phyloP scores from a whole-genome alignment of 2,888 invertebrate species.

The Caenorhabditis sp. region DNA sequence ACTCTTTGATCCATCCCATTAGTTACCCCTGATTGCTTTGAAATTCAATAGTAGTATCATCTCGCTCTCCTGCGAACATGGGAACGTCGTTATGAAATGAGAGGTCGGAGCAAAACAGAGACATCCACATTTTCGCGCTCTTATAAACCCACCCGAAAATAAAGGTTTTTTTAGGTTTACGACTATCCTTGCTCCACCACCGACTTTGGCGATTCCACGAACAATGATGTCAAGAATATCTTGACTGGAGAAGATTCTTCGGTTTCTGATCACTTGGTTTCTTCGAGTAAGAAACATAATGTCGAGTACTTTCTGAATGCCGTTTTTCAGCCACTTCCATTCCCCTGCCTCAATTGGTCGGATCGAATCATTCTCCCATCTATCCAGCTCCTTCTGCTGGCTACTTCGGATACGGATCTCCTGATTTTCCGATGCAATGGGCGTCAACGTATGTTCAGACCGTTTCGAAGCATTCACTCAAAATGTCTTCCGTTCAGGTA shows the following conservation, averaged over 20 bases:
- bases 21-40: neutral
- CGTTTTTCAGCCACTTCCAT: constrained; percentile 26
- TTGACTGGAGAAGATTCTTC: constrained; percentile 3
- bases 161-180: constrained; percentile 18
- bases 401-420: constrained; percentile 46
- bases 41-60: constrained; percentile 6
- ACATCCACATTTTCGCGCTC: constrained; percentile 10
- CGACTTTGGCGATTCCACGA: constrained; percentile 14
- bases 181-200: constrained; percentile 50
- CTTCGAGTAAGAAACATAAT: constrained; percentile 20
- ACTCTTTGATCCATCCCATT: neutral
- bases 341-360: constrained; percentile 4
- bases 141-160: neutral
- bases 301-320: neutral
- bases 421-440: constrained; percentile 60
- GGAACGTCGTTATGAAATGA: constrained; percentile 6
- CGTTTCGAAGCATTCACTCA: neutral
- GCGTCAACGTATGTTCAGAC: constrained; percentile 19
- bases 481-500: constrained; percentile 24
- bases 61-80: constrained; percentile 4
- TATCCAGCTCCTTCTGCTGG: constrained; percentile 32
- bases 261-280: constrained; percentile 37
- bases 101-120: neutral
- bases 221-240: constrained; percentile 6
- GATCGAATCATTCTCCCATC: constrained; percentile 28